Percentiles rank a stretch among this genome's conserved stretches.
phyloP scores from a whole-genome alignment of 2,888 invertebrate genomes.

The Nomada fabriciana region DNA sequence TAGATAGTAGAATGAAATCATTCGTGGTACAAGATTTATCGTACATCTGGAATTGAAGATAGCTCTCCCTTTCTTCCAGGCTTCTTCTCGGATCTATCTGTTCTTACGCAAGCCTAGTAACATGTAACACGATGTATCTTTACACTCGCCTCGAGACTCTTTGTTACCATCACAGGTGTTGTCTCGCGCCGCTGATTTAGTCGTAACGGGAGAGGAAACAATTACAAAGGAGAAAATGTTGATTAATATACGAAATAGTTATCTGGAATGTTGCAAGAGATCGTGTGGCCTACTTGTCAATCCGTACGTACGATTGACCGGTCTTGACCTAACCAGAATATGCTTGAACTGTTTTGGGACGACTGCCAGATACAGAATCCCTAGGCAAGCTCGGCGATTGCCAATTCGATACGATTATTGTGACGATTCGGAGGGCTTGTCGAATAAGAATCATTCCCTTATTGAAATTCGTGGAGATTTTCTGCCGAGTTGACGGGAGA shows the following conservation, averaged over 20 bases:
- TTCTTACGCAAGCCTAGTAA: slow-evolving; percentile 1
- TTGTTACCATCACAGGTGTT: not conserved
- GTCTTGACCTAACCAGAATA: slow-evolving; percentile 46
- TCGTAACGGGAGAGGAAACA: not conserved
- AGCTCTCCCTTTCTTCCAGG: not conserved
- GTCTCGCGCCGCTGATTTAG: slow-evolving; percentile 30
- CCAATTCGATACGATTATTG: slow-evolving; percentile 32
- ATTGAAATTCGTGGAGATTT: not conserved
- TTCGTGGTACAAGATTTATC: not conserved
- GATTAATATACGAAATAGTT: not conserved
- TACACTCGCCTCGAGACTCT: not conserved
- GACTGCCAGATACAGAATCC: slow-evolving; percentile 38
- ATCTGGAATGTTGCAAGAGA: not conserved
- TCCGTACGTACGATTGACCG: slow-evolving; percentile 11
- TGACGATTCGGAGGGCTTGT: not conserved
- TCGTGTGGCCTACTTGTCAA: slow-evolving; percentile 33
- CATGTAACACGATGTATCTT: slow-evolving; percentile 19
- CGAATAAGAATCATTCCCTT: not conserved
- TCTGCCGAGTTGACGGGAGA: not conserved
- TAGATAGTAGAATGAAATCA: too few relatives aligned
- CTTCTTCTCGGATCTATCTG: not conserved
- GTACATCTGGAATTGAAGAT: not conserved
- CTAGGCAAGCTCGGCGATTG: slow-evolving; percentile 15
- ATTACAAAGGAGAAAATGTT: not conserved
- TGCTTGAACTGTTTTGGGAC: slow-evolving; percentile 39